These are phyloP conservation scores for Lampris incognitus DNA, from an alignment of 2,113 vertebrate species.

Conservation along the genomic window DNA sequence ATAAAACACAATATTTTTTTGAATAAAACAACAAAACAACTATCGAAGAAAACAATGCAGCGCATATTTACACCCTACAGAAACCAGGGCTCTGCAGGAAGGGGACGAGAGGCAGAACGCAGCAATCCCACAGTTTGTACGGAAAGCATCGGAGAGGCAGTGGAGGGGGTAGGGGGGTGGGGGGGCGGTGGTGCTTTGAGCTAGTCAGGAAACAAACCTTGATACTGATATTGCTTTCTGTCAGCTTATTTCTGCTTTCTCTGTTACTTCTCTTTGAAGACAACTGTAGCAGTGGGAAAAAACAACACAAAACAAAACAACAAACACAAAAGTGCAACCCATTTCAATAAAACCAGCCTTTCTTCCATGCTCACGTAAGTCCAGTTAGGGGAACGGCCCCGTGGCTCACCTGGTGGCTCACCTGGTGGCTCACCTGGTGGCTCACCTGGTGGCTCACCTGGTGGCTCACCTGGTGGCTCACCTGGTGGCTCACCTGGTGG, in stretches of 20 bases:
- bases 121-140: slow-evolving; percentile 47
- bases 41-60: slow-evolving; percentile 78
- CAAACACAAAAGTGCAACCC: slow-evolving; percentile 22
- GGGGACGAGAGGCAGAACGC: slow-evolving; percentile 57
- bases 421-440: too few relatives aligned
- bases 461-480: too few relatives aligned
- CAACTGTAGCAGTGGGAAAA: not conserved
- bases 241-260: slow-evolving; percentile 28
- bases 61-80: slow-evolving; percentile 83
- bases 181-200: slow-evolving; percentile 32
- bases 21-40: slow-evolving; percentile 72
- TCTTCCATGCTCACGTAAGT: slow-evolving; percentile 51
- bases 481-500: too few relatives aligned
- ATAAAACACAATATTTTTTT: too few relatives aligned
- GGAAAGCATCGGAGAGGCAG: slow-evolving; percentile 44
- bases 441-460: too few relatives aligned
- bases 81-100: slow-evolving; percentile 68
- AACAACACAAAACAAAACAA: too few relatives aligned
- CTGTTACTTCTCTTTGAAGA: slow-evolving; percentile 16
- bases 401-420: too few relatives aligned
- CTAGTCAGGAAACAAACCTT: slow-evolving; percentile 41
- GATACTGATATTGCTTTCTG: slow-evolving; percentile 65
- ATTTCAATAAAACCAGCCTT: slow-evolving; percentile 53
- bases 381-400: slow-evolving; percentile 55
- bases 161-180: slow-evolving; percentile 19